These are phyloP conservation scores for Gouania willdenowi DNA, from an alignment of 2,797 vertebrate genomes.

Conservation along the genomic window DNA sequence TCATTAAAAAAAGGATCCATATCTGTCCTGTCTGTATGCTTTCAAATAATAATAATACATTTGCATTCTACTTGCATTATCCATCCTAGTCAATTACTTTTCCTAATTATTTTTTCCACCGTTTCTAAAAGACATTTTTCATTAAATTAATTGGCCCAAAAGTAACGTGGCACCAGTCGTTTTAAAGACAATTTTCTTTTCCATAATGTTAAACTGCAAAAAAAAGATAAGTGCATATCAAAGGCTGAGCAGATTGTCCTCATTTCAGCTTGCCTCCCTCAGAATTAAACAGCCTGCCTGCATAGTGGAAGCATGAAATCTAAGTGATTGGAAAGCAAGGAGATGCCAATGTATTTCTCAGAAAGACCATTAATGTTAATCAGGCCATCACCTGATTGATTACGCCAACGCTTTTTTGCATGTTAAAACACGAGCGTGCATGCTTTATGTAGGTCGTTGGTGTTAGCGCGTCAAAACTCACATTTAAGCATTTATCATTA, in stretches of 20 bases:
- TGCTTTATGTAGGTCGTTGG: conserved; percentile 8
- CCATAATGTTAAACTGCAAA: conserved; percentile 58
- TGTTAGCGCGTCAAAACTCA: conserved; percentile 10
- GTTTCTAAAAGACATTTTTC: conserved; percentile 55
- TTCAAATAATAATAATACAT: conserved; percentile 14
- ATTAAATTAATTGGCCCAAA: conserved; percentile 64
- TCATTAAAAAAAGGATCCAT: conserved; percentile 7
- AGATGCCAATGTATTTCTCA: conserved; percentile 49
- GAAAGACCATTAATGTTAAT: conserved; percentile 64
- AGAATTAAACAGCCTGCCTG: conserved; percentile 59
- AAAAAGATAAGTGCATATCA: conserved; percentile 68
- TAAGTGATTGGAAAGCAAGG: conserved; percentile 58
- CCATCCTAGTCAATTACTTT: conserved; percentile 52
- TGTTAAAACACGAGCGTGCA: conserved; percentile 7
- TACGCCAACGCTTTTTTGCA: conserved; percentile 8
- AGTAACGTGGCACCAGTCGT: conserved; percentile 57
- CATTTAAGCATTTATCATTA: conserved; percentile 7
- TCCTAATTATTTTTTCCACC: conserved; percentile 46
- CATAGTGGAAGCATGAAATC: conserved; percentile 58
- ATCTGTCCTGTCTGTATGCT: conserved; percentile 19
- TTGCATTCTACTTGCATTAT: conserved; percentile 22
- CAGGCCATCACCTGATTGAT: conserved; percentile 42
- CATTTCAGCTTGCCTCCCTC: conserved; percentile 38
- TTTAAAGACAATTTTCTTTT: conserved; percentile 65
- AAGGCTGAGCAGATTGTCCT: conserved; percentile 62